A percentile compares a stretch with the other conserved stretches of the same genome.
These are phyloP conservation scores for Gnathonemus longibarbis DNA, from an alignment of 2,113 vertebrate genomes.

Conservation along the genomic window DNA sequence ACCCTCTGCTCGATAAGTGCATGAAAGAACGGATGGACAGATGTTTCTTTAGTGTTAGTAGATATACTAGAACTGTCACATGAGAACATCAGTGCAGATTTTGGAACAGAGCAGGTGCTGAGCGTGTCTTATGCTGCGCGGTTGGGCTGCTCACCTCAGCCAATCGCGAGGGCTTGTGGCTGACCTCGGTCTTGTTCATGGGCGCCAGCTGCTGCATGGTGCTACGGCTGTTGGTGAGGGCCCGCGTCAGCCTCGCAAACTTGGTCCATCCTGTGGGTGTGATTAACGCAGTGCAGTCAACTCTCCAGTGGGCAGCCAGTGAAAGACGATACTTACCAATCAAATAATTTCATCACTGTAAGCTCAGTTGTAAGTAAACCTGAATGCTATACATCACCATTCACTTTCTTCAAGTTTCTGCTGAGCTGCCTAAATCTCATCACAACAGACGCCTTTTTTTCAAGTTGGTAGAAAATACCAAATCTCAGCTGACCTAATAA, in stretches of 20 bases:
- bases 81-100: neutral
- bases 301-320: neutral
- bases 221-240: conserved; percentile 87
- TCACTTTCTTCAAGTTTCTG: neutral
- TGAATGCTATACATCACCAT: neutral
- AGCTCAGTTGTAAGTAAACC: neutral
- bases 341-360: neutral
- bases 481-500: conserved; percentile 12
- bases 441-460: neutral
- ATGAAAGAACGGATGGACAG: neutral
- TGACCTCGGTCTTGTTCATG: conserved; percentile 86
- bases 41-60: neutral
- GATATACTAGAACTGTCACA: neutral
- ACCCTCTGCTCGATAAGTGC: neutral
- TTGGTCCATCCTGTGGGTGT: conserved; percentile 82
- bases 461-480: neutral
- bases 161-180: conserved; percentile 82
- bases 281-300: conserved; percentile 2
- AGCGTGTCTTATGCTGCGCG: neutral
- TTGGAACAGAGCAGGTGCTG: neutral
- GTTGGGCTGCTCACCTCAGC: conserved; percentile 69
- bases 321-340: neutral
- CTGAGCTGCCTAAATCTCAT: neutral
- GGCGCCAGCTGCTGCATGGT: conserved; percentile 85
- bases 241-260: conserved; percentile 88